Evolutionary conservation across 1,140 invertebrate species (phyloP).

Genomic region (Neotoxoptera formosana): DNA sequence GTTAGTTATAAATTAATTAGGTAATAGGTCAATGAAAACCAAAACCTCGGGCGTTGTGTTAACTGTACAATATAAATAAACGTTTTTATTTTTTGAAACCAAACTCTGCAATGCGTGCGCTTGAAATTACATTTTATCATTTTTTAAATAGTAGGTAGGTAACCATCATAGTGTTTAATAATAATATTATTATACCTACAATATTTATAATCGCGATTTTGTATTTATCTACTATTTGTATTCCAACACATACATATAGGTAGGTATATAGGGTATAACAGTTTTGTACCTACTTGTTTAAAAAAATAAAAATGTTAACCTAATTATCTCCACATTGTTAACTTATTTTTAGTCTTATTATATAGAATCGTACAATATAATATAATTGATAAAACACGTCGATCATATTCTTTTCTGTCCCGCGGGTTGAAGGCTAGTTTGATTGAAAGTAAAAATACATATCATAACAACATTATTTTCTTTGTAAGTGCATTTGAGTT

Average conservation of each 20-base stretch:
- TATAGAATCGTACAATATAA: neutral
- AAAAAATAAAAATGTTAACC: neutral
- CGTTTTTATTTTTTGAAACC: neutral
- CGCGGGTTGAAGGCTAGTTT: neutral
- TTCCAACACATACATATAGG: neutral
- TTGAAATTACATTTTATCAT: neutral
- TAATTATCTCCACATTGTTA: neutral
- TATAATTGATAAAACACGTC: constrained; percentile 8
- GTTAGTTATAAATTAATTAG: neutral
- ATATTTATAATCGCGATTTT: neutral
- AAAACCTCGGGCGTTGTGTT: neutral
- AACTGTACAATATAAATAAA: neutral
- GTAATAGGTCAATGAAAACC: neutral
- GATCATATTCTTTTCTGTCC: neutral
- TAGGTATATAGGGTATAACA: neutral
- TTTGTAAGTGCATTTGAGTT: neutral
- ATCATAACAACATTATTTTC: constrained; percentile 24
- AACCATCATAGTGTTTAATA: neutral
- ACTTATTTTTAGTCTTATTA: neutral
- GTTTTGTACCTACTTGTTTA: neutral
- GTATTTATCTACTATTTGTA: neutral
- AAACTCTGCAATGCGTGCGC: neutral
- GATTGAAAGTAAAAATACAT: neutral
- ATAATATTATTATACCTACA: neutral
- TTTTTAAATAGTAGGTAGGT: too few relatives aligned